Conservation (phyloP, 30 jellyfish, hydroid and myxozoan genomes). For the Turritopsis dohrnii region DNA sequence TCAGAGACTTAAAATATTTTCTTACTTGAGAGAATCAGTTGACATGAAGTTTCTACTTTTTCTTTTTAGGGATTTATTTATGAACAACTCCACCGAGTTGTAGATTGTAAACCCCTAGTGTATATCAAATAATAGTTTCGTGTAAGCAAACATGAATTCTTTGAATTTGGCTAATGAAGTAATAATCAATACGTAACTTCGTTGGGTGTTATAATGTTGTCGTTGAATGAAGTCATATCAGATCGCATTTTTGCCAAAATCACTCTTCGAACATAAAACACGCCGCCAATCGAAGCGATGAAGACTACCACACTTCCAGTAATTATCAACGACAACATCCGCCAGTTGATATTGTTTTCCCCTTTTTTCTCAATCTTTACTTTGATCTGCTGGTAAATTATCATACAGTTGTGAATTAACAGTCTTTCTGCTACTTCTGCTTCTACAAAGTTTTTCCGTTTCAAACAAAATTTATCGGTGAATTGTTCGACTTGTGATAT, state of each 20-base stretch:
- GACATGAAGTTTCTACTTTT: too few relatives aligned
- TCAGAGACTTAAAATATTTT: too few relatives aligned
- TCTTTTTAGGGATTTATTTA: too few relatives aligned
- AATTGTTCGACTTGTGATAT: not conserved
- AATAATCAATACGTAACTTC: not conserved
- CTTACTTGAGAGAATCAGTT: too few relatives aligned
- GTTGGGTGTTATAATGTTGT: not conserved
- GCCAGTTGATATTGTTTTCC: not conserved
- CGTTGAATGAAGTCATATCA: not conserved
- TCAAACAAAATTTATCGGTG: not conserved
- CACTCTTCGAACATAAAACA: not conserved
- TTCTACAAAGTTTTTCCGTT: not conserved
- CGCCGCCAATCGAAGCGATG: not conserved
- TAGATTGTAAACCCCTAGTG: too few relatives aligned
- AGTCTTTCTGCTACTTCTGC: not conserved
- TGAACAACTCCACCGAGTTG: too few relatives aligned
- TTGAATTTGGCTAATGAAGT: not conserved
- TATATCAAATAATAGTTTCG: too few relatives aligned
- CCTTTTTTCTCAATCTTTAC: not conserved
- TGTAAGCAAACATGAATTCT: not conserved
- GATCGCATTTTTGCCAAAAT: not conserved
- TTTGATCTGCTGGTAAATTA: not conserved
- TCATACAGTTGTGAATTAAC: not conserved
- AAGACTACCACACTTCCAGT: not conserved
- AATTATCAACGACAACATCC: not conserved